phyloP scores from a whole-genome alignment of 2,113 vertebrate species.

The Zeus faber region DNA sequence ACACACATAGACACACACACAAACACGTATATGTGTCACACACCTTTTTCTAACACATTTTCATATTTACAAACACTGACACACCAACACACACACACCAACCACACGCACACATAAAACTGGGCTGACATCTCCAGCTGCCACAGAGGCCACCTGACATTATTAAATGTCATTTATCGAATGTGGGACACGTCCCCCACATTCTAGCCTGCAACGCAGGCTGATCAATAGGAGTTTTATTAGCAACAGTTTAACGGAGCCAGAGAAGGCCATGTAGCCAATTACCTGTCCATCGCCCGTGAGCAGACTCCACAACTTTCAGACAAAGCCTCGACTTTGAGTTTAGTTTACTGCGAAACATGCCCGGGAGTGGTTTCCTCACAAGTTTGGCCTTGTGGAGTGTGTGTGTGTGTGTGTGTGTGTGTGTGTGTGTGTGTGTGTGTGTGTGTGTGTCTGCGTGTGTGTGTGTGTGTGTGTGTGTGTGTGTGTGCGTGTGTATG shows the following conservation, averaged over 20 bases:
- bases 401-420: too few relatives aligned
- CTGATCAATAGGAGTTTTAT: slow-evolving; percentile 32
- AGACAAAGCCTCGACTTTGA: not conserved
- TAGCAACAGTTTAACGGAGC: slow-evolving; percentile 40
- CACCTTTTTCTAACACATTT: too few relatives aligned
- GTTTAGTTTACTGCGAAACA: too few relatives aligned
- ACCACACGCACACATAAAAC: not conserved
- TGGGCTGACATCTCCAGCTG: not conserved
- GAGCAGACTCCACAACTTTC: slow-evolving; percentile 19
- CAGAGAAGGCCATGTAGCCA: slow-evolving; percentile 32
- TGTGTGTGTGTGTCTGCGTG: too few relatives aligned
- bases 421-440: too few relatives aligned
- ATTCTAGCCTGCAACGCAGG: slow-evolving; percentile 4
- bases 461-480: too few relatives aligned
- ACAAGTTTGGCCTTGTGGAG: too few relatives aligned
- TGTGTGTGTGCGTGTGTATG: too few relatives aligned
- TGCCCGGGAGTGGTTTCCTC: not conserved
- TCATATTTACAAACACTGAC: too few relatives aligned
- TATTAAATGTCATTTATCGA: slow-evolving; percentile 32
- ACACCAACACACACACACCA: too few relatives aligned
- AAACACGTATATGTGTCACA: too few relatives aligned
- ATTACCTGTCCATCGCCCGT: slow-evolving; percentile 30
- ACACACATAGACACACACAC: too few relatives aligned
- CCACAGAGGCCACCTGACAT: slow-evolving; percentile 4
- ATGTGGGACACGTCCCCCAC: slow-evolving; percentile 17